These are phyloP conservation scores for Eristalis arbustorum DNA, from an alignment of 2,888 invertebrate genomes.

Conservation along the genomic window DNA sequence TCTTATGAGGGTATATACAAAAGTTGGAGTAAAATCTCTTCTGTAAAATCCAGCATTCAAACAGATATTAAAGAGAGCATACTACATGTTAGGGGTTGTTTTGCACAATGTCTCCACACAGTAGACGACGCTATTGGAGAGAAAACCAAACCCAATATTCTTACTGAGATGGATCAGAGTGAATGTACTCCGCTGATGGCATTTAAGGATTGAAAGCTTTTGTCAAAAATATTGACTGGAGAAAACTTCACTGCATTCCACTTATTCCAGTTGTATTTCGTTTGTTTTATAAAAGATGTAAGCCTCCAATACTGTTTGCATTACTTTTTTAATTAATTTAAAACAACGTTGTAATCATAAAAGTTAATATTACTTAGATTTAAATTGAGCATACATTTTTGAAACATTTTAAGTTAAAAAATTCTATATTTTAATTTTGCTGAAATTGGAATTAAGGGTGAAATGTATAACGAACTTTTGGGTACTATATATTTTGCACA, in stretches of 20 bases:
- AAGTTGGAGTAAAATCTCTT: conserved; percentile 23
- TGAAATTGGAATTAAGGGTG: no score
- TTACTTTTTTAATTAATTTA: neutral
- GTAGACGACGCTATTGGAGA: conserved; percentile 16
- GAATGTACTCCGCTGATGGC: conserved; percentile 8
- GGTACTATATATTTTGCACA: no score
- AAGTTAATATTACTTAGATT: no score
- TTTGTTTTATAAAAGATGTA: neutral
- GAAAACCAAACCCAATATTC: conserved; percentile 28
- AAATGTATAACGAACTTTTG: no score
- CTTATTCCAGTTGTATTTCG: neutral
- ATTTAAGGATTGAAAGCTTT: conserved; percentile 35
- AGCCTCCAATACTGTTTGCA: neutral
- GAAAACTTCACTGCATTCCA: neutral
- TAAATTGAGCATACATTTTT: no score
- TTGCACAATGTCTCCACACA: neutral
- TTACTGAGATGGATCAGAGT: neutral
- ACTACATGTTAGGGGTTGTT: conserved; percentile 18
- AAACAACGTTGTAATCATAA: no score
- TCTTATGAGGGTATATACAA: conserved; percentile 41
- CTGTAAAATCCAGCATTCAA: conserved; percentile 22
- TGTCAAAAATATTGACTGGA: neutral
- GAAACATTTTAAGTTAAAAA: no score
- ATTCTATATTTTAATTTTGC: no score
- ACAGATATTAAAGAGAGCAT: conserved; percentile 17